A percentile compares a stretch with the other conserved stretches of the same genome.
Conservation (phyloP, 2,888 invertebrate genomes). For the Acrocyrtus sp. region DNA sequence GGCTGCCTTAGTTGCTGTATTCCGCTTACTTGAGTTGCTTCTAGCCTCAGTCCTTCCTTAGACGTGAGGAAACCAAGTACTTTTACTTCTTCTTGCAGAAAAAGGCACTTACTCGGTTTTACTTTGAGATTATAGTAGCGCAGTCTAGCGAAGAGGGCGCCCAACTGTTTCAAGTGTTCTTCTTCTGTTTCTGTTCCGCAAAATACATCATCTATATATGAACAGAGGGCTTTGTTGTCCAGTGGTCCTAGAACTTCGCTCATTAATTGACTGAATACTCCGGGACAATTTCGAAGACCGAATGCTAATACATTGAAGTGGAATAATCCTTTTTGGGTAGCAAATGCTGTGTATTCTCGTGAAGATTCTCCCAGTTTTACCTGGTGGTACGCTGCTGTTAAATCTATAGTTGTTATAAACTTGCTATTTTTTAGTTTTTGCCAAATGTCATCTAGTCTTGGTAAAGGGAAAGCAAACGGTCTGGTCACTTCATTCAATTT, state of each 20-base stretch:
- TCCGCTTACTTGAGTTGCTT: conserved; percentile 25
- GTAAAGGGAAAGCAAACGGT: neutral
- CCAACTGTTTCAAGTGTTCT: neutral
- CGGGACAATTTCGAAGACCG: neutral
- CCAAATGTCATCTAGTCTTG: neutral
- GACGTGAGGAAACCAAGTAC: neutral
- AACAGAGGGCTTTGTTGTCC: neutral
- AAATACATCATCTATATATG: conserved; percentile 21
- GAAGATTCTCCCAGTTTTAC: neutral
- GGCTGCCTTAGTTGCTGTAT: conserved; percentile 32
- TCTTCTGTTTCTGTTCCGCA: neutral
- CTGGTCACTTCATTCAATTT: neutral
- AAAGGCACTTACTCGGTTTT: conserved; percentile 24
- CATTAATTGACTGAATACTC: neutral
- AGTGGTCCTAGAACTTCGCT: neutral
- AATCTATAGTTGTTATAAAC: neutral
- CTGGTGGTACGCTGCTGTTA: neutral
- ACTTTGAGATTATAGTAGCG: conserved; percentile 1
- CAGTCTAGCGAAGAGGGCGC: neutral
- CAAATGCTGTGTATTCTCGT: conserved; percentile 1
- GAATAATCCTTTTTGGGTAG: neutral
- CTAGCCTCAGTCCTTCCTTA: conserved; percentile 24
- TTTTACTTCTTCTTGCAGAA: neutral
- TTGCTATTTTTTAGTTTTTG: neutral
- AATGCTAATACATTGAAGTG: neutral